Percentiles rank a stretch among this genome's conserved stretches.
phyloP scores from a whole-genome alignment of 2,888 invertebrate genomes.

The Agrilus cyanescens region DNA sequence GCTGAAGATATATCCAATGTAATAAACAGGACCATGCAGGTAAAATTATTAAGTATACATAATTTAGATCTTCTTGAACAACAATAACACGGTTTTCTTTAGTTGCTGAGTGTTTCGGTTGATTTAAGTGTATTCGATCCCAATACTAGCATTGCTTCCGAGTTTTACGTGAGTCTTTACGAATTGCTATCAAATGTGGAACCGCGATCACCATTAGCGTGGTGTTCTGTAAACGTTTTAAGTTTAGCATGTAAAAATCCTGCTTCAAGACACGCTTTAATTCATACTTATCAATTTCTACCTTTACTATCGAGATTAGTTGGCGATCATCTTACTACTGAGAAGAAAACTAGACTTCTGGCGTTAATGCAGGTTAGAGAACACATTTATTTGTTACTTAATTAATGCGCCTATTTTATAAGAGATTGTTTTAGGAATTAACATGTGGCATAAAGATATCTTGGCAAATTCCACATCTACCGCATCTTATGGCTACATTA shows the following conservation, averaged over 20 bases:
- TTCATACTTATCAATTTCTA: constrained; percentile 59
- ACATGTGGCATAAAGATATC: constrained; percentile 68
- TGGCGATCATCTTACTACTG: constrained; percentile 46
- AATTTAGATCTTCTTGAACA: neutral
- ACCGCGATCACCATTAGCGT: constrained; percentile 45
- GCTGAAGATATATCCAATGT: constrained; percentile 41
- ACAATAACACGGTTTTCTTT: constrained; percentile 20
- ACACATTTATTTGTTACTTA: neutral
- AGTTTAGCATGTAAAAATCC: constrained; percentile 50
- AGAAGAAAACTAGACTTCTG: constrained; percentile 51
- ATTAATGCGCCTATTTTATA: neutral
- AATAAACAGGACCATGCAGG: constrained; percentile 40
- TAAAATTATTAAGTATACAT: constrained; percentile 6
- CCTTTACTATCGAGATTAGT: constrained; percentile 51
- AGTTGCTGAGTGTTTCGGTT: constrained; percentile 52
- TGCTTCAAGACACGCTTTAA: constrained; percentile 48
- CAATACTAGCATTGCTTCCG: constrained; percentile 47
- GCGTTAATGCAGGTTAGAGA: constrained; percentile 48
- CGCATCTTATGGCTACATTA: constrained; percentile 52
- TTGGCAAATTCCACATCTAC: constrained; percentile 69
- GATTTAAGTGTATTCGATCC: constrained; percentile 57
- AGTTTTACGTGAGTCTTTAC: constrained; percentile 56
- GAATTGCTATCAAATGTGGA: constrained; percentile 48
- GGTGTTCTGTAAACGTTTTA: constrained; percentile 56
- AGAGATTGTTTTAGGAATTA: constrained; percentile 45